These are phyloP conservation scores for Hirtodrosophila histrioides DNA, from an alignment of 2,888 invertebrate species.

Conservation along the genomic window DNA sequence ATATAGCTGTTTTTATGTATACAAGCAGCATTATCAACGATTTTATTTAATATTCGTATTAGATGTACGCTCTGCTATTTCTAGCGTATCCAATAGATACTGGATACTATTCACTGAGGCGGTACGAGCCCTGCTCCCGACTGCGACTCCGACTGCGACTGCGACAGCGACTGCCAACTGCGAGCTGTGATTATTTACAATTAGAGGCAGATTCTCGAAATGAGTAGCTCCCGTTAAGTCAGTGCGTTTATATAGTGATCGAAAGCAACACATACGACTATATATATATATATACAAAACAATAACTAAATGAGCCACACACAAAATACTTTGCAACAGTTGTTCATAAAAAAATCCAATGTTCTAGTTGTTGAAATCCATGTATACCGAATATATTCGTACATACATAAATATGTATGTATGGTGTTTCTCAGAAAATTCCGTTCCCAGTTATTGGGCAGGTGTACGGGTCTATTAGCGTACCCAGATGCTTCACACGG, in stretches of 20 bases:
- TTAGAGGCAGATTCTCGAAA: slow-evolving; percentile 49
- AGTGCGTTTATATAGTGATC: slow-evolving; percentile 36
- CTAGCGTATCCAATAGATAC: too few species aligned
- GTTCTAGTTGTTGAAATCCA: background rate
- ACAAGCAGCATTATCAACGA: background rate
- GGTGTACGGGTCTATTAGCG: background rate
- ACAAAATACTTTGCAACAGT: slow-evolving; percentile 45
- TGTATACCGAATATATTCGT: background rate
- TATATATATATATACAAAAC: background rate
- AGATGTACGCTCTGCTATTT: background rate
- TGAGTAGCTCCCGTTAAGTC: slow-evolving; percentile 24
- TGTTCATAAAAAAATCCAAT: slow-evolving; percentile 54
- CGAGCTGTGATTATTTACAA: slow-evolving; percentile 38
- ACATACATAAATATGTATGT: slow-evolving; percentile 3
- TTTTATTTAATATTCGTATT: background rate
- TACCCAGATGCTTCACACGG: slow-evolving; percentile 10
- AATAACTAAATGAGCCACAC: background rate
- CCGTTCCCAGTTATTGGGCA: slow-evolving; percentile 18
- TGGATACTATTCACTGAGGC: background rate
- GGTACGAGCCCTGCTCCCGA: slow-evolving; percentile 13
- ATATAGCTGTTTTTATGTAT: background rate
- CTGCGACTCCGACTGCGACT: too few species aligned
- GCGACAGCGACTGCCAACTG: too few species aligned
- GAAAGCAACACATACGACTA: background rate
- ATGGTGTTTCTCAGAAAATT: slow-evolving; percentile 18